These are phyloP conservation scores for Brenthis daphne DNA, from an alignment of 2,888 invertebrate species.

Conservation along the genomic window DNA sequence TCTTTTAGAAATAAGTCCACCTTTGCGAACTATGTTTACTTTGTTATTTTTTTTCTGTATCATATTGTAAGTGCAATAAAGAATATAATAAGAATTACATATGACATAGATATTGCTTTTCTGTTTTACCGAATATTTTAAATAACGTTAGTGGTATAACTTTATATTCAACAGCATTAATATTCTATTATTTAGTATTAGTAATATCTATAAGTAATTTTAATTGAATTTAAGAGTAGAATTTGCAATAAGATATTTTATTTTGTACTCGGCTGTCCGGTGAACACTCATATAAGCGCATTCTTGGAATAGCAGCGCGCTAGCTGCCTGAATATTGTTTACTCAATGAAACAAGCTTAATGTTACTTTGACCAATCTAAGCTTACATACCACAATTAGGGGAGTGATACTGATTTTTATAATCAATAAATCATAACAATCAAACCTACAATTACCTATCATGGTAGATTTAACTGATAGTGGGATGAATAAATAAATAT, in stretches of 20 bases:
- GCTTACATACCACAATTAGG: background rate
- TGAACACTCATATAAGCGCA: conserved; percentile 60
- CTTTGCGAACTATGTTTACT: no score
- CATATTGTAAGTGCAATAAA: background rate
- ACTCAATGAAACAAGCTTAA: conserved; percentile 35
- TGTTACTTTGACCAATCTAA: conserved; percentile 22
- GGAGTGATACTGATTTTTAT: background rate
- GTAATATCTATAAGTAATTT: background rate
- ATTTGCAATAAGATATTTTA: background rate
- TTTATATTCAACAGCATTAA: background rate
- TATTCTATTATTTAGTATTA: background rate
- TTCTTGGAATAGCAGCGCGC: conserved; percentile 59
- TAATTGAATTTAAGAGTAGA: no score
- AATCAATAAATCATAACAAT: background rate
- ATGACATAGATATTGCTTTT: no score
- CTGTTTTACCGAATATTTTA: no score
- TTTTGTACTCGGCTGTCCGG: conserved; percentile 44
- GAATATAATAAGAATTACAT: no score
- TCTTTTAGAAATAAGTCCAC: no score
- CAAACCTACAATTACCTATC: background rate
- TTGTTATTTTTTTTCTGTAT: no score
- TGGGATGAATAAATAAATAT: no score
- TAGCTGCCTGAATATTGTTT: conserved; percentile 40
- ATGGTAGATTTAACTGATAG: no score
- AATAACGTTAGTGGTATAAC: background rate